Evolutionary conservation across 2,113 vertebrate species (phyloP), one percentile per base, ranked within the genome.

Genomic region (Anseranas semipalmata): DNA sequence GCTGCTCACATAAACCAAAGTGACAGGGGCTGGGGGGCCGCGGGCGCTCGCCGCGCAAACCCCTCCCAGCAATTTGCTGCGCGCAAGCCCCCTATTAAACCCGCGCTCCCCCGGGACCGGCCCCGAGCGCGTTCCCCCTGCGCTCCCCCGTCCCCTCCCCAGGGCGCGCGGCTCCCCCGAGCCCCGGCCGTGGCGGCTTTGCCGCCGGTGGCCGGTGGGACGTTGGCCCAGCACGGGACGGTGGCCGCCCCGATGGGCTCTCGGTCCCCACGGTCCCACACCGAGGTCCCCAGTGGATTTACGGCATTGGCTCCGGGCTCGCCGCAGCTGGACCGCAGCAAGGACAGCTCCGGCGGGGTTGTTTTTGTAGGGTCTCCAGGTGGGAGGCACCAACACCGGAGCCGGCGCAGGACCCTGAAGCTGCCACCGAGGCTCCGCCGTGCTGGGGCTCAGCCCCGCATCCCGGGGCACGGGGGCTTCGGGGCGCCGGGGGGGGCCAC

Each of bases 21-120:
- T 78, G 89, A 85, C 89, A 78, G 66, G 75, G 95, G 92, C 87
- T 45, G 80, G 97, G 95, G 96, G 95, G 96, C 32, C 35, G 24
- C 30, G 58, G 91, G 43, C 86, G 87, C 95, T 95, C 92, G 94
- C 94, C 89, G 89, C 95, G 92, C 96, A 97, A 92, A 97, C 95
- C 95, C 97, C 96, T 96, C 97, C 95, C 96, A 43, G 97, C 97
- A 97, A 97, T 97, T 98, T 97, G 97, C 97, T 95, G 94, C 70
- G 94, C 96, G 89, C 95, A 96, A 98, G 96, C 96, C 96, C 97
- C 98, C 93, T 85, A 97, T 98, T 98, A 97, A 98, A 97, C 95
- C 95, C 87, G 55, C 28, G 50, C 89, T 97, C 95, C 96, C 94
- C 87, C 58, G 95, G 96, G 97, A 97, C 89, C 95, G 82, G 85